Evolutionary conservation across 1,140 invertebrate species (phyloP), one percentile per base, ranked within the genome.

Genomic region (Delia radicum): DNA sequence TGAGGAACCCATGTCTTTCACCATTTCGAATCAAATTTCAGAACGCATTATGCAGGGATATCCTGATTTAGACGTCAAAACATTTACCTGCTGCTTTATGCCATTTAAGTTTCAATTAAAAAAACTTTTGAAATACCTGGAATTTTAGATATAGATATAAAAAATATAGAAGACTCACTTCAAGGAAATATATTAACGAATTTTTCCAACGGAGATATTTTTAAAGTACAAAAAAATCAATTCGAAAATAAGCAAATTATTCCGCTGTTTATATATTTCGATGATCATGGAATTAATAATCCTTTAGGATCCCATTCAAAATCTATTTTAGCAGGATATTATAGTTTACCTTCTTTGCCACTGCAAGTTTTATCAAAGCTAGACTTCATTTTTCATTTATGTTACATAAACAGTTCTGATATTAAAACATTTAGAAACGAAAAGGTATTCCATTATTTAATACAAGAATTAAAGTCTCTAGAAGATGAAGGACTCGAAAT

Each of bases 251-350:
- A 63, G 46, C 28, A 65, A 18, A 24, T 77, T 29, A 77, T 77
- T 28, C 76, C 76, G 4, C 75, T 61, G 63, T 27, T 73, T 73
- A 46, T 77, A 31, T 77, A 77, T 65, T 63, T 75, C 18, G 73
- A 77, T 55, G 74, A 74, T 33, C 75, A 75, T 42, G 46, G 73
- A 73, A 76, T 72, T 13, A 72, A 72, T 63, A 76, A 73, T 46
- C 15, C 75, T n/a, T 46, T 77, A n/a, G 76, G 76, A 13, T 75
- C 18, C 29, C 73, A 75, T 31, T 63, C 73, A 29, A 72, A 46
- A 37, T 72, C 73, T 5, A 75, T 77, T 42, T 72, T 65, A 46
- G 76, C 46, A 31, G 75, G 74, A 55, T 77, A 77, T 55, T 55
- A 55, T 13, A 75, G 18, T 63, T 77, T 77, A 29, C 74, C 76